Percentiles rank a stretch among this genome's conserved stretches.
phyloP scores from a whole-genome alignment of 2,113 vertebrate species.

The Eonycteris spelaea region DNA sequence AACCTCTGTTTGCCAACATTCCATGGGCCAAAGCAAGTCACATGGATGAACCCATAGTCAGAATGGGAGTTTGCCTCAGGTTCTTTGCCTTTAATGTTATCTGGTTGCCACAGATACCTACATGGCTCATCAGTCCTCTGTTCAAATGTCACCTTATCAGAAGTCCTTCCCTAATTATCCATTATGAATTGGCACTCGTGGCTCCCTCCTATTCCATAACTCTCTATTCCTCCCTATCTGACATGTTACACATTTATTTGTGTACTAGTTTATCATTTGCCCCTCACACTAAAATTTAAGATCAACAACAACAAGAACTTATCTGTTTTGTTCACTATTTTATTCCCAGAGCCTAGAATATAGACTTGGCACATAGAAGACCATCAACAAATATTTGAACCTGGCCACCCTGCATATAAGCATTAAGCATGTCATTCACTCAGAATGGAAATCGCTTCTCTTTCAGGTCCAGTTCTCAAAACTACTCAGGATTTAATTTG shows the following conservation, averaged over 20 bases:
- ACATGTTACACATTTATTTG: neutral
- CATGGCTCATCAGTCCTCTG: neutral
- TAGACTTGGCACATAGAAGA: neutral
- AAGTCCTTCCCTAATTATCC: neutral
- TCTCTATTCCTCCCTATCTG: neutral
- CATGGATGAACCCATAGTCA: neutral
- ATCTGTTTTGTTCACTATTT: neutral
- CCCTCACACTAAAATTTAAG: neutral
- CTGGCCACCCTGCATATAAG: neutral
- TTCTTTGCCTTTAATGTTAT: neutral
- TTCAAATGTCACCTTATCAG: neutral
- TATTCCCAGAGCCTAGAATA: neutral
- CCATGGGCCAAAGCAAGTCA: neutral
- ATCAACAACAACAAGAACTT: neutral
- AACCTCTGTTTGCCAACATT: neutral
- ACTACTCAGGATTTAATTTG: conserved; percentile 22
- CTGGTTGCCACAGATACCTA: neutral
- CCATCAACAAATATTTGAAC: neutral
- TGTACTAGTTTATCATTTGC: neutral
- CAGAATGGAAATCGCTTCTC: neutral
- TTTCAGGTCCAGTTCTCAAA: neutral
- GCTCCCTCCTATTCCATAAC: neutral
- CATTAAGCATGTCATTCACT: neutral
- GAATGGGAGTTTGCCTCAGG: neutral
- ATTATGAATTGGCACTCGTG: neutral